Conservation (phyloP, 2,113 vertebrate genomes). For the Rhinichthys klamathensis region DNA sequence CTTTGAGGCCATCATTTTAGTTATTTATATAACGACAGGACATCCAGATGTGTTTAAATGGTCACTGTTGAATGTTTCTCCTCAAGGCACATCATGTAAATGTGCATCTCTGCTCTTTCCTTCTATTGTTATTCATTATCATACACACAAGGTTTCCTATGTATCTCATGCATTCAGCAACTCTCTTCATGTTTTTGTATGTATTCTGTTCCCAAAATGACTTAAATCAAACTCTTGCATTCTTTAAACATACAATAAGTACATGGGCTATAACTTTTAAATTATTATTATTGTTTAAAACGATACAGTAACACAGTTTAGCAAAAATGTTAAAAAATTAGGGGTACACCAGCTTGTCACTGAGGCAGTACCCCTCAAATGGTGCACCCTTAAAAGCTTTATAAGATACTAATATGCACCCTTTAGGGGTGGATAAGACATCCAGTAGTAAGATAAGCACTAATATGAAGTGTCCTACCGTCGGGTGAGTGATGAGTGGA, state of each 20-base stretch:
- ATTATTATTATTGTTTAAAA: not conserved
- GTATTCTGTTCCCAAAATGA: not conserved
- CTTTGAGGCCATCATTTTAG: not conserved
- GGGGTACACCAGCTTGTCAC: not conserved
- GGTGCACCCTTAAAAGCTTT: not conserved
- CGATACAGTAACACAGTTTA: not conserved
- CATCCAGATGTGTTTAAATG: conserved; percentile 1
- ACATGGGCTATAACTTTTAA: not conserved
- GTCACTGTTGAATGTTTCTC: not conserved
- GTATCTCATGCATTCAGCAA: conserved; percentile 5
- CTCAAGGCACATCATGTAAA: not conserved
- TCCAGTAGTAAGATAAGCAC: not conserved
- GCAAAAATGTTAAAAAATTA: not conserved
- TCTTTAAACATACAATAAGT: not conserved
- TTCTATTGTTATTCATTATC: conserved; percentile 11
- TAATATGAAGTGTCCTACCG: not conserved
- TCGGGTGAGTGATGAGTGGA: not conserved
- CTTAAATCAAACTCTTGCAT: not conserved
- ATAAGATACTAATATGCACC: not conserved
- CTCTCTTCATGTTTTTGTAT: not conserved
- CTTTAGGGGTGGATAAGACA: not conserved
- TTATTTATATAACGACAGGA: not conserved
- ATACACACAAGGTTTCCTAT: not conserved
- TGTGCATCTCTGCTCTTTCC: conserved; percentile 14
- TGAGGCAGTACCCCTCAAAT: not conserved